Percentiles rank a stretch among this genome's conserved stretches.
Evolutionary conservation across 2,113 vertebrate species (phyloP).

Genomic region (Steatornis caripensis): DNA sequence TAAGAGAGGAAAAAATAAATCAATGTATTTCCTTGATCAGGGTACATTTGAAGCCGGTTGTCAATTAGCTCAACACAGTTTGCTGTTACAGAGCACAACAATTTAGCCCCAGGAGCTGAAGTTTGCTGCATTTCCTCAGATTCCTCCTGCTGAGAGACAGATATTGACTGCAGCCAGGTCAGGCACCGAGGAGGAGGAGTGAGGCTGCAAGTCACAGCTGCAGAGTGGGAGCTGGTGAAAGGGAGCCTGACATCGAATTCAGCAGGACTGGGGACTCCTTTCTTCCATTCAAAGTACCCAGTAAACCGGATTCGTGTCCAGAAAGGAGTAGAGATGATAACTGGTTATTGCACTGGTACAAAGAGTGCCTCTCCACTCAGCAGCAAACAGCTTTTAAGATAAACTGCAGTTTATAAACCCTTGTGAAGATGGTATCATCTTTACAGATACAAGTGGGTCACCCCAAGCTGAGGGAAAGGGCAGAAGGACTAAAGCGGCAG

Average conservation of each 20-base stretch:
- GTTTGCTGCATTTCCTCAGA: constrained; percentile 23
- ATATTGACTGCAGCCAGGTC: background rate
- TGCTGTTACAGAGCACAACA: constrained; percentile 17
- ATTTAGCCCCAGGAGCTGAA: constrained; percentile 40
- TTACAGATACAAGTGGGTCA: background rate
- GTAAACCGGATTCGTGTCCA: rapidly evolving
- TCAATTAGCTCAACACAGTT: constrained; percentile 60
- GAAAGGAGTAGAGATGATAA: background rate
- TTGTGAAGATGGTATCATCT: background rate
- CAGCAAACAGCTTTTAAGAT: background rate
- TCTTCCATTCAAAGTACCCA: background rate
- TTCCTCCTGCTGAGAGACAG: constrained; percentile 32
- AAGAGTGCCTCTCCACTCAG: background rate
- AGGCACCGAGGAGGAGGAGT: background rate
- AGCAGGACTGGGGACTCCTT: background rate
- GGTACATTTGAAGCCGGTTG: constrained; percentile 44
- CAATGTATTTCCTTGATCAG: constrained; percentile 48
- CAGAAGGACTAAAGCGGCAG: background rate
- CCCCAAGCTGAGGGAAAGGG: background rate
- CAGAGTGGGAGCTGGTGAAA: background rate
- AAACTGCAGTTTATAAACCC: background rate
- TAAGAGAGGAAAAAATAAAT: constrained; percentile 53
- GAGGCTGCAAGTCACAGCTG: background rate
- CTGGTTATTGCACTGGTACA: no score
- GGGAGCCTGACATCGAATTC: background rate